phyloP scores from a whole-genome alignment of 2,797 vertebrate species.

The Cuculus canorus region DNA sequence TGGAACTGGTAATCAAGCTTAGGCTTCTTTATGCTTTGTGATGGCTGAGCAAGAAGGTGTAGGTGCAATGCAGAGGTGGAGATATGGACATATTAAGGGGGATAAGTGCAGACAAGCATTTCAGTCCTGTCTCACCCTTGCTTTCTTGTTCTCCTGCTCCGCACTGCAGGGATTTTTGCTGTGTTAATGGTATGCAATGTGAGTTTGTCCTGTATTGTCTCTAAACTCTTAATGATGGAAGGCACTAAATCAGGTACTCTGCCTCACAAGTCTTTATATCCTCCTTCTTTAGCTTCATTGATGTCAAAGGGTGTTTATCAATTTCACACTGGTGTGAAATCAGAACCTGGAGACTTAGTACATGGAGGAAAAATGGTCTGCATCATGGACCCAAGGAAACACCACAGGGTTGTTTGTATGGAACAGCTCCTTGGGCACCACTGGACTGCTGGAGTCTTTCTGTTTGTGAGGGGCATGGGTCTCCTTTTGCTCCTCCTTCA shows the following conservation, averaged over 20 bases:
- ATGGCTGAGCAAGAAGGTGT: background rate
- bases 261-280: background rate
- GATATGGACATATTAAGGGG: background rate
- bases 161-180: background rate
- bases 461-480: background rate
- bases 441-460: background rate
- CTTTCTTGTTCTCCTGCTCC: background rate
- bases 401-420: background rate
- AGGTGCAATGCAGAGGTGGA: background rate
- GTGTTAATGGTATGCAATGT: rapidly evolving
- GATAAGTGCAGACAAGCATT: background rate
- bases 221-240: background rate
- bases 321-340: background rate
- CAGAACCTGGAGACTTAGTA: background rate
- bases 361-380: background rate
- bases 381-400: background rate
- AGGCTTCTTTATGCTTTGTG: background rate
- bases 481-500: background rate
- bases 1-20: background rate
- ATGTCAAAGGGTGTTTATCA: background rate
- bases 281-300: background rate
- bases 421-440: background rate
- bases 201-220: background rate
- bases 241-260: background rate
- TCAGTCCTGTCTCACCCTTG: background rate